Evolutionary conservation across 2,113 vertebrate species (phyloP), one percentile per base, ranked within the genome.

Genomic region (Actenoides lindsayi): DNA sequence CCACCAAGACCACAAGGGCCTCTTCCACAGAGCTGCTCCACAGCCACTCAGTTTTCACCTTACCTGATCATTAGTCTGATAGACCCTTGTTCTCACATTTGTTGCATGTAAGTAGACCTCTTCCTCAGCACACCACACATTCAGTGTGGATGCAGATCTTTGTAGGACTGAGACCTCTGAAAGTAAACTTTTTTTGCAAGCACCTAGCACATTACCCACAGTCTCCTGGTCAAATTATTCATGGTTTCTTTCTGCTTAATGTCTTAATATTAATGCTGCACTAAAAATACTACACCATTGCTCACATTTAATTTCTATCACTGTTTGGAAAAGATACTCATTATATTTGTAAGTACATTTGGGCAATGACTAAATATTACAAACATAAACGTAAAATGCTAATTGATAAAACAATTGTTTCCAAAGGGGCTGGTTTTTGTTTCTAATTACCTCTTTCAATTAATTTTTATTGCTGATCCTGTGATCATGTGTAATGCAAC

Each of bases 381-480:
- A 95, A 90, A 92, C 51, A 80, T 75, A 92, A 83, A 90, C 74
- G 75, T 91, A 83, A 90, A 96, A 92, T 35, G 42, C 18, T 94
- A 95, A 95, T 86, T 93, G 92, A 90, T 94, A 93, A 87, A 74
- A 41, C 53, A 69, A 76, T 73, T 94, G 63, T 94, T 95, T 96
- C 93, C 76, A 92, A 95, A 92, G 68, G 88, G 90, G 76, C 64
- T 89, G 68, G n/a, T 81, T 89, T 92, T 94, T 56, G n/a, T 77
- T 65, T 92, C 77, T 82, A 96, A 95, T 96, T 90, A 81, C 16
- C 13, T 81, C 83, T 87, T 94, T 64, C 75, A 86, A 81, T 95
- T 96, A 76, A 75, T 86, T 93, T 94, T 92, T 89, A 90, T 75
- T 77, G 73, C 83, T 93, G 71, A 88, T 95, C 79, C 62, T 90